These are phyloP conservation scores for Boleophthalmus pectinirostris DNA, from an alignment of 2,113 vertebrate species.

Conservation along the genomic window DNA sequence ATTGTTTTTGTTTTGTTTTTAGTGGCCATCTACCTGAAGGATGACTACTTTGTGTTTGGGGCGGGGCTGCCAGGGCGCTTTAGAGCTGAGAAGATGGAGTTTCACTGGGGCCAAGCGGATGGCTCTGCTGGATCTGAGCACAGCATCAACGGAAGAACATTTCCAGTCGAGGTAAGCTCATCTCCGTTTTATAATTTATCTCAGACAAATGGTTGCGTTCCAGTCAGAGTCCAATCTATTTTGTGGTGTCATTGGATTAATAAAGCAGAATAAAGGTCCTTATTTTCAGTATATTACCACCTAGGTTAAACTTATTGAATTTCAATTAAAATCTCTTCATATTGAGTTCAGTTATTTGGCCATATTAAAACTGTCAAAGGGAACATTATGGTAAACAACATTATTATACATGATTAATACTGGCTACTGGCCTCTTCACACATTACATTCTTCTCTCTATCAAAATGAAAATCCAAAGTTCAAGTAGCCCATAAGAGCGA, in stretches of 20 bases:
- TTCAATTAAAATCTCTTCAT: background rate
- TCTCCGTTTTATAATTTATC: conserved; percentile 15
- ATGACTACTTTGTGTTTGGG: conserved; percentile 95
- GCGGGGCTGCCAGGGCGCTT: conserved; percentile 93
- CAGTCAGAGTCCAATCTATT: background rate
- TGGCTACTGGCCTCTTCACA: no score
- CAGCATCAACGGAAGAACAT: conserved; percentile 91
- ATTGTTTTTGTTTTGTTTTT: conserved; percentile 23
- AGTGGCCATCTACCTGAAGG: conserved; percentile 96
- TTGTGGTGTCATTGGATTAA: background rate
- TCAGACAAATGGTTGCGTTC: background rate
- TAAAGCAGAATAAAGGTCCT: background rate
- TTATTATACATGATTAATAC: no score
- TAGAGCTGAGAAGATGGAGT: conserved; percentile 98
- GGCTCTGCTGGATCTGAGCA: conserved; percentile 95
- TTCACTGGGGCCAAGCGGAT: conserved; percentile 97
- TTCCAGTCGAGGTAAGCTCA: conserved; percentile 88
- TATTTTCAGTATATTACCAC: background rate
- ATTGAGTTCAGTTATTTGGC: background rate
- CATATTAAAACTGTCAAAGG: background rate
- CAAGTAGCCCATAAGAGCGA: background rate
- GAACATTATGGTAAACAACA: no score
- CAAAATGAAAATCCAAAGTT: background rate
- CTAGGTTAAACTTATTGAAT: background rate
- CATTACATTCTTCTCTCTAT: background rate